Evolutionary conservation across 2,888 invertebrate genomes (phyloP), one percentile per base, ranked within the genome.

Genomic region (Mimumesa dahlbomi): DNA sequence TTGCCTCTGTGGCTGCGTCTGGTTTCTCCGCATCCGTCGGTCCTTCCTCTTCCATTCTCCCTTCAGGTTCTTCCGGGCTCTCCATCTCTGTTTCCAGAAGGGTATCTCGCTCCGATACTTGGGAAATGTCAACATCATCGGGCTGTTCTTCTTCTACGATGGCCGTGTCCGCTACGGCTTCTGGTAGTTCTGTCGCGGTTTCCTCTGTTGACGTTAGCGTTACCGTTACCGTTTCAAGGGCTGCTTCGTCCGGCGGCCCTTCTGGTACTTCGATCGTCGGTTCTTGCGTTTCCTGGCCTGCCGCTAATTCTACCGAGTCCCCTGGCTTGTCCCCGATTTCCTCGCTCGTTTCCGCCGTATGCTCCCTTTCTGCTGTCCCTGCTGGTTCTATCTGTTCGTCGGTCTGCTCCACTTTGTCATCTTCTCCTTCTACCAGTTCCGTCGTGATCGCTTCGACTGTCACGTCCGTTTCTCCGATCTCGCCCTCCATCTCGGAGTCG

Each of bases 361-460:
- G 72, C 7, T 73, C 75, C 0, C 70, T 70, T n/a, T 74, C 73
- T 3, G 72, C 79, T 18, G 67, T 69, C 13, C 70, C 79, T 19
- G 68, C 67, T 18, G 46, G 68, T 22, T 73, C 77, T 38, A 31
- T 16, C 22, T 68, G 75, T 42, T 45, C 53, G 5, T 62, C 45
- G 4, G 54, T 65, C 1, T 40, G 29, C 38, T 64, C 43, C n/a
- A n/a, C n/a, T n/a, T n/a, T n/a, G 7, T 25, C 3, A 25, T 25
- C 7, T 11, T 31, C 16, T 13, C 48, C 58, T 2, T 40, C 73
- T 1, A 67, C 66, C n/a, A 52, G 59, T 11, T 71, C 57, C 1
- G 42, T 49, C 0, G 42, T 59, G 13, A 42, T 54, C 2, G 43
- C 46, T 11, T 58, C 38, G 1, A 45, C 59, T 68, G 56, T 29